Conservation (phyloP, 2,797 vertebrate genomes). For the Podarcis lilfordi region DNA sequence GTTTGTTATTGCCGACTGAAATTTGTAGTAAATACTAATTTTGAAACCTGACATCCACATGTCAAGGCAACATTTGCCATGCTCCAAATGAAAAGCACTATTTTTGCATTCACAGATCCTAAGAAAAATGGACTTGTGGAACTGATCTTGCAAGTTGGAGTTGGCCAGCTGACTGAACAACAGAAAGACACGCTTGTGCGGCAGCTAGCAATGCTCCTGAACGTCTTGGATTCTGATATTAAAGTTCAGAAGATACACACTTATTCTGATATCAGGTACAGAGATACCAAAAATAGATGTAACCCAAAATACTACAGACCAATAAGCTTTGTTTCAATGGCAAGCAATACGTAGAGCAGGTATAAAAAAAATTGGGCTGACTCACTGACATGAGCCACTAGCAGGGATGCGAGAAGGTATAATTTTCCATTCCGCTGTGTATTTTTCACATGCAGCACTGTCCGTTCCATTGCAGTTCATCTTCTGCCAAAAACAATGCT, state of each 20-base stretch:
- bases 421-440: too few species aligned
- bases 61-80: background rate
- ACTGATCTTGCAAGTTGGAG: conserved; percentile 87
- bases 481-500: too few species aligned
- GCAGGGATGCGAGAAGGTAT: too few species aligned
- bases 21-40: background rate
- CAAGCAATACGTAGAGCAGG: background rate
- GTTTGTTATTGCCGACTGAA: background rate
- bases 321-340: background rate
- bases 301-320: background rate
- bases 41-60: background rate
- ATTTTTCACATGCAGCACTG: too few species aligned
- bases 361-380: background rate
- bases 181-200: conserved; percentile 88
- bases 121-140: conserved; percentile 86
- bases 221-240: conserved; percentile 85
- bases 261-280: conserved; percentile 89
- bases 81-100: background rate
- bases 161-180: conserved; percentile 85
- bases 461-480: too few species aligned
- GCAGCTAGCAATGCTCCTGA: conserved; percentile 87
- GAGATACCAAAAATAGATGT: background rate
- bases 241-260: conserved; percentile 86
- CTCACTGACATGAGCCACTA: background rate
- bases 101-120: conserved; percentile 77